Percentiles rank a stretch among this genome's conserved stretches.
phyloP scores from a whole-genome alignment of 30 jellyfish, hydroid and myxozoan species.

The Pelagia noctiluca region DNA sequence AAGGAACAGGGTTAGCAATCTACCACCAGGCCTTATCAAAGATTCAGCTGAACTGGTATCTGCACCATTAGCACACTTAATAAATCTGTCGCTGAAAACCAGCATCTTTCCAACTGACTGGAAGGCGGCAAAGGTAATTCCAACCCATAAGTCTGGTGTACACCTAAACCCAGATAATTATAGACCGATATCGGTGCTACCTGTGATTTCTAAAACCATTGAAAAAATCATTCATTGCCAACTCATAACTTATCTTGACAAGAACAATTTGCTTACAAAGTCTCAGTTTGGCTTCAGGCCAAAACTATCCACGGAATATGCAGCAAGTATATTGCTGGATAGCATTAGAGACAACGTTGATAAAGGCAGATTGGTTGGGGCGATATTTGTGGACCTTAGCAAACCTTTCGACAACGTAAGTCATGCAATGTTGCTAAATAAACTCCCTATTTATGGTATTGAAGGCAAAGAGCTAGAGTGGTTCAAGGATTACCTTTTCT shows the following conservation, averaged over 20 bases:
- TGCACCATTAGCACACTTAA: slow-evolving; percentile 71
- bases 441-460: slow-evolving; percentile 23
- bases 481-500: too few species aligned
- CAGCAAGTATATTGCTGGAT: slow-evolving; percentile 53
- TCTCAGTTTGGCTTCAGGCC: slow-evolving; percentile 59
- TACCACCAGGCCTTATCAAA: slow-evolving; percentile 74
- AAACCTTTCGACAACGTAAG: slow-evolving; percentile 31
- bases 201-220: slow-evolving; percentile 5
- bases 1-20: slow-evolving; percentile 62
- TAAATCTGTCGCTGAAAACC: slow-evolving; percentile 65
- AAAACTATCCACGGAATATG: slow-evolving; percentile 48
- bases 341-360: slow-evolving; percentile 26
- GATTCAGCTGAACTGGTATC: too few species aligned
- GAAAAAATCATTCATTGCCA: slow-evolving; percentile 28
- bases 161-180: slow-evolving; percentile 29
- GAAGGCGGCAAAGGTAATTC: slow-evolving; percentile 58
- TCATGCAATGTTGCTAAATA: slow-evolving; percentile 21
- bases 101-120: slow-evolving; percentile 54
- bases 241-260: neutral
- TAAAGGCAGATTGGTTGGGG: slow-evolving; percentile 30
- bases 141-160: slow-evolving; percentile 64
- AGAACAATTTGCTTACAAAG: slow-evolving; percentile 4
- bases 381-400: slow-evolving; percentile 29
- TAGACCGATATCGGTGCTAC: slow-evolving; percentile 28
- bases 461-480: slow-evolving; percentile 9